A percentile compares a stretch with the other conserved stretches of the same genome.
Conservation (phyloP, 2,797 vertebrate species). For the Takifugu ocellatus region DNA sequence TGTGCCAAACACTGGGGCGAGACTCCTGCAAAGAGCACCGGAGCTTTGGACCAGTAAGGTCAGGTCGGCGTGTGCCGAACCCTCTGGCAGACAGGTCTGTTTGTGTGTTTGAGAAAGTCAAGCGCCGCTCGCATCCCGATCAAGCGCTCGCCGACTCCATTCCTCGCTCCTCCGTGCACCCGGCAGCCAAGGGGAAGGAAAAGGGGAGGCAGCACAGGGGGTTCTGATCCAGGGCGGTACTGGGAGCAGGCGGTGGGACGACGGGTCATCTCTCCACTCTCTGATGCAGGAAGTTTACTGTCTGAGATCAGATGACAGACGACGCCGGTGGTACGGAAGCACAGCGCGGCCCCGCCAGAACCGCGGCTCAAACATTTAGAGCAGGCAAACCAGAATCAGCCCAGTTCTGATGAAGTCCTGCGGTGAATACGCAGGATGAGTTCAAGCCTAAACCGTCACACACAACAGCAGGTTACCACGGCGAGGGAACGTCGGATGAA, state of each 20-base stretch:
- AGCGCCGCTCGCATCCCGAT: slow-evolving; percentile 59
- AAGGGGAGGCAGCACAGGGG: slow-evolving; percentile 1
- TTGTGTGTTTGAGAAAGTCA: slow-evolving; percentile 48
- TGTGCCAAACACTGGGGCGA: slow-evolving; percentile 44
- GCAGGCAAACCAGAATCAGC: slow-evolving; percentile 44
- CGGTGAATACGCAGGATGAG: slow-evolving; percentile 43
- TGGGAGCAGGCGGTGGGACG: slow-evolving; percentile 44
- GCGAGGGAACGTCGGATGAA: too few relatives aligned
- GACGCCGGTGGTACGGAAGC: slow-evolving; percentile 15
- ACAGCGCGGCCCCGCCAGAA: slow-evolving; percentile 23
- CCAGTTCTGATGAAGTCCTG: slow-evolving; percentile 36
- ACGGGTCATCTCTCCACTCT: slow-evolving; percentile 48
- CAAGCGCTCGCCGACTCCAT: slow-evolving; percentile 31
- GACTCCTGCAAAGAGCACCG: slow-evolving; percentile 45
- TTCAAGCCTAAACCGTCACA: slow-evolving; percentile 15
- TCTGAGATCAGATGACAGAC: slow-evolving; percentile 43
- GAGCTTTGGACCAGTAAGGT: slow-evolving; percentile 54
- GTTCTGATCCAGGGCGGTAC: slow-evolving; percentile 36
- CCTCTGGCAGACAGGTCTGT: slow-evolving; percentile 57
- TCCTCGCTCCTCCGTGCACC: slow-evolving; percentile 22
- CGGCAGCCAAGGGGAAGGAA: slow-evolving; percentile 21
- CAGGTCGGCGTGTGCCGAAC: slow-evolving; percentile 58
- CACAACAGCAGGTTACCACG: too few relatives aligned
- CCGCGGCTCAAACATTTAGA: slow-evolving; percentile 38
- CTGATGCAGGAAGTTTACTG: slow-evolving; percentile 51